Evolutionary conservation across 2,113 vertebrate species (phyloP).

Genomic region (Misgurnus anguillicaudatus): DNA sequence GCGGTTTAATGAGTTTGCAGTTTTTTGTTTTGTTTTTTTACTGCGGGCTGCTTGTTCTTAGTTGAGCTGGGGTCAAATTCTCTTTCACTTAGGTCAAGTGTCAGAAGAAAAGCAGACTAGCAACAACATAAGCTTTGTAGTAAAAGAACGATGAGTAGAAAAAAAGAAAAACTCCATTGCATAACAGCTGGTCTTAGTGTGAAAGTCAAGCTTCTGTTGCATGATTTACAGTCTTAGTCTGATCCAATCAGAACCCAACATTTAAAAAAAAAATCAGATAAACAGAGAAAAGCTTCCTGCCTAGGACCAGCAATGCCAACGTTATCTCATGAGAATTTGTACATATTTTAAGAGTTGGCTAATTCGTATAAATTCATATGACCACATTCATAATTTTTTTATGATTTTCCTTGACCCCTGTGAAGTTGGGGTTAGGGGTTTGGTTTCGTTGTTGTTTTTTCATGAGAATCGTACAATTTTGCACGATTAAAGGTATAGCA

Average conservation of each 20-base stretch:
- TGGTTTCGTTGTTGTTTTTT: no score
- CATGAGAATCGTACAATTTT: no score
- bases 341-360: no score
- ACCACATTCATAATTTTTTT: no score
- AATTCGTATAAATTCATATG: no score
- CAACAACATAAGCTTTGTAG: conserved; percentile 13
- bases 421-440: no score
- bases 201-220: neutral
- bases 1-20: neutral
- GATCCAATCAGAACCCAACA: conserved; percentile 8
- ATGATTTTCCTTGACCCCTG: no score
- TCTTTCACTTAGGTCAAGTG: neutral
- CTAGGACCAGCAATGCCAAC: no score
- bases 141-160: conserved; percentile 21
- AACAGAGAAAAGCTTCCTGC: neutral
- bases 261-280: conserved; percentile 7
- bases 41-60: neutral
- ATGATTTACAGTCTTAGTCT: conserved; percentile 3
- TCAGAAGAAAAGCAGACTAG: conserved; percentile 37
- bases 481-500: no score
- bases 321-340: no score
- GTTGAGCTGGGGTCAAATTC: conserved; percentile 1
- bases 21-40: neutral
- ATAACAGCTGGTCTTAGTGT: conserved; percentile 13
- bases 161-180: conserved; percentile 10